Base-by-base conservation (phyloP, 2,888 invertebrate species). In the Mythimna vitellina region DNA sequence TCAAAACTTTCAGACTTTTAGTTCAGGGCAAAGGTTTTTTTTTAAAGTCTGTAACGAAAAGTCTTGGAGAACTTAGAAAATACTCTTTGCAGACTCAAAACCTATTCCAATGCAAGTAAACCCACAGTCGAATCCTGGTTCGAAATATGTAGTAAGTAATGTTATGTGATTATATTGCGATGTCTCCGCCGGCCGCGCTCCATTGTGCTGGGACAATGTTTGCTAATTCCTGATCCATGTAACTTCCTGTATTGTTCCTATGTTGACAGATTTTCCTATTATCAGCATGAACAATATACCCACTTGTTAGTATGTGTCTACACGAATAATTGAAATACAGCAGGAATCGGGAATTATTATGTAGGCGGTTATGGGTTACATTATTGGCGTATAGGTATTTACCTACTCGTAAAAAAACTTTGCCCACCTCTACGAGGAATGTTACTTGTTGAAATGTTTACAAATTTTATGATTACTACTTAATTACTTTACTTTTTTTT, bases 181-280 rank as follows among this genome's bases (percentile, higher is more conserved):
- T 76, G 77, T 86, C 79, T 86, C 81, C 82, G 71, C 64, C 76
- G 83, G 61, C 62, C 65, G 72, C 61, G 66, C 72, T 78, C 93
- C 84, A 93, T 96, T 96, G 95, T 95, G 82, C 86, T 86, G 82
- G 88, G 90, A 95, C 95, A 95, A 95, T 95, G 94, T 92, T 93
- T 92, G 91, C 93, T 95, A 95, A 96, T 95, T 95, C 93, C 94
- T 94, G 95, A 95, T 95, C 95, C 93, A 92, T 94, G 94, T 95
- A 93, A 94, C 95, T 94, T 94, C 92, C 92, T 90, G 91, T 92
- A 94, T 95, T 95, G 95, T 96, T 92, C 93, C 90, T 87, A 89
- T 95, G 94, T 94, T 95, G 95, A 95, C 95, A 95, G 95, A 95
- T 95, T 95, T 95, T 95, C 93, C 94, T 93, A 95, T 95, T 95